These are phyloP conservation scores for Liolophura sinensis DNA, from an alignment of 1,140 invertebrate species.

Conservation along the genomic window DNA sequence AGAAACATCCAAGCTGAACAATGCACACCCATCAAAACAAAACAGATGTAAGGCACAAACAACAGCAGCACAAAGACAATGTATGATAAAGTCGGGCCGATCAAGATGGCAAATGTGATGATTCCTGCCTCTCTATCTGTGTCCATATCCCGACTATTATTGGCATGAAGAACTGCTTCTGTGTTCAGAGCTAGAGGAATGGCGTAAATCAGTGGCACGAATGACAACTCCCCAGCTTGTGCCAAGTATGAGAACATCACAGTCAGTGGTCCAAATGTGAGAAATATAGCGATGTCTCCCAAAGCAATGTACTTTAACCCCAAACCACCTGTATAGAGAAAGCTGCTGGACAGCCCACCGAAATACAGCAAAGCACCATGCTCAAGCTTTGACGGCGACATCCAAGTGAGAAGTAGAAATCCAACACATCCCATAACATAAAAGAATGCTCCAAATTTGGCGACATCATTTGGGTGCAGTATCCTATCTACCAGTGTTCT, in stretches of 20 bases:
- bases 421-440: slow-evolving; percentile 87
- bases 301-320: slow-evolving; percentile 92
- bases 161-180: slow-evolving; percentile 92
- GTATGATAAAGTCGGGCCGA: slow-evolving; percentile 88
- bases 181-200: slow-evolving; percentile 92
- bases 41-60: slow-evolving; percentile 88
- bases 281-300: slow-evolving; percentile 85
- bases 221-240: slow-evolving; percentile 77
- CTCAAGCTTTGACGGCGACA: slow-evolving; percentile 90
- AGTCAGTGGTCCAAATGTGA: slow-evolving; percentile 92
- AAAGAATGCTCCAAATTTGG: slow-evolving; percentile 81
- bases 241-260: slow-evolving; percentile 93
- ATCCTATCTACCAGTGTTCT: slow-evolving; percentile 90
- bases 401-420: slow-evolving; percentile 76
- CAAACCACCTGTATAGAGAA: slow-evolving; percentile 78
- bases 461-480: slow-evolving; percentile 82
- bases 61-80: slow-evolving; percentile 87
- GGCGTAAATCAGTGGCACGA: slow-evolving; percentile 80
- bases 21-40: slow-evolving; percentile 80
- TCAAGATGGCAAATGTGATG: slow-evolving; percentile 90
- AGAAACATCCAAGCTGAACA: slow-evolving; percentile 82
- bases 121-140: slow-evolving; percentile 83
- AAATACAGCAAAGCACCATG: slow-evolving; percentile 93
- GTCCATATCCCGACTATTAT: slow-evolving; percentile 89
- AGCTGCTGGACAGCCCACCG: slow-evolving; percentile 86